Evolutionary conservation across 2,888 invertebrate species (phyloP).

Genomic region (Ectemnius continuus): DNA sequence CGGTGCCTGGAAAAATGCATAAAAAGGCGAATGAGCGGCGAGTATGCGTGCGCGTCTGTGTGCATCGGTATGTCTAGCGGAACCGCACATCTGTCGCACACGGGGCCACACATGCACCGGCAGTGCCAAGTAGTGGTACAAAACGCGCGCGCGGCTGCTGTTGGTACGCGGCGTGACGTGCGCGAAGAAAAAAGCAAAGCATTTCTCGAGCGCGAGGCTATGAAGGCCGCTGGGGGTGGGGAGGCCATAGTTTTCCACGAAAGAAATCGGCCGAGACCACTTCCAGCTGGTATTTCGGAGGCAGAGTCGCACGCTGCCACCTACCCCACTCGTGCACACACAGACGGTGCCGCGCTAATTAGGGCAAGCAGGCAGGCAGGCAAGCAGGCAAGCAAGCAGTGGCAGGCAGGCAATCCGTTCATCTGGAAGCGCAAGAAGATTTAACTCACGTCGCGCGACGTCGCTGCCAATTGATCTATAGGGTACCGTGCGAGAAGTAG

Average conservation of each 20-base stretch:
- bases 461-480: conserved; percentile 24
- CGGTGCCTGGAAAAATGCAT: conserved; percentile 1
- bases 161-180: conserved; percentile 29
- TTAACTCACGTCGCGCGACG: conserved; percentile 26
- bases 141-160: no score
- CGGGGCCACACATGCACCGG: conserved; percentile 20
- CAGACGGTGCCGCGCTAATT: conserved; percentile 13
- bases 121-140: neutral
- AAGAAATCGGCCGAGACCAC: conserved; percentile 15
- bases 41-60: conserved; percentile 31
- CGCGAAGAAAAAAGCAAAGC: conserved; percentile 19
- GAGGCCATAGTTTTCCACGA: conserved; percentile 3
- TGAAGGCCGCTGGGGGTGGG: neutral
- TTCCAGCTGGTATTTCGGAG: neutral
- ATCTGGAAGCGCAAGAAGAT: conserved; percentile 16
- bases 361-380: conserved; percentile 8
- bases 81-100: conserved; percentile 37
- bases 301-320: neutral
- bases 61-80: neutral
- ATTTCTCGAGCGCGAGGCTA: neutral
- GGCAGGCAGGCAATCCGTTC: neutral
- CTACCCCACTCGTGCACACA: neutral
- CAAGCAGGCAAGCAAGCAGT: no score
- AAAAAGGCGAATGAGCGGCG: conserved; percentile 7
- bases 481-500: neutral